These are phyloP conservation scores for Spilogale gracilis DNA, from an alignment of 2,113 vertebrate genomes.

Conservation along the genomic window DNA sequence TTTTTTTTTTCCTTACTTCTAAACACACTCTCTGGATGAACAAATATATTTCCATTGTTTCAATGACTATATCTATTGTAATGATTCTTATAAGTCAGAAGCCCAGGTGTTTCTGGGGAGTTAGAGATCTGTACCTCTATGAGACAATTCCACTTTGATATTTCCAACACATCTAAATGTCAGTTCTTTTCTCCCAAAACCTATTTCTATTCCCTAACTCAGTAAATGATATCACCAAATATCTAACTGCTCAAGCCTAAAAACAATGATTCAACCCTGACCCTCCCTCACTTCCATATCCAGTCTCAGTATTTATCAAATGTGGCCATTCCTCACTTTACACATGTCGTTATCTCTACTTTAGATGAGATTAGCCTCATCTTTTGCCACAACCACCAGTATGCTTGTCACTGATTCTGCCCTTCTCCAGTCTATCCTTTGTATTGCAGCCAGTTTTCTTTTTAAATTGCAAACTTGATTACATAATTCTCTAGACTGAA, in stretches of 20 bases:
- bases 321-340: neutral
- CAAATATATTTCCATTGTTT: neutral
- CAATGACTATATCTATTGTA: neutral
- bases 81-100: neutral
- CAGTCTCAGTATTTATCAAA: slow-evolving; percentile 3
- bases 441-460: neutral
- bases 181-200: neutral
- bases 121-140: neutral
- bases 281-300: neutral
- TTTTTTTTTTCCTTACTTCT: neutral
- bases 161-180: slow-evolving; percentile 27
- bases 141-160: slow-evolving; percentile 26
- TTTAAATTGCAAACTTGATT: slow-evolving; percentile 30
- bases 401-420: neutral
- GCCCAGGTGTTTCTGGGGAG: neutral
- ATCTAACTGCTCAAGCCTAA: slow-evolving; percentile 10
- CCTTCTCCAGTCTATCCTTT: neutral
- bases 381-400: neutral
- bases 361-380: neutral
- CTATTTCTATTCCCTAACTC: slow-evolving; percentile 14
- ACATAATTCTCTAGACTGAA: slow-evolving; percentile 47
- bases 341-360: neutral
- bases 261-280: neutral
- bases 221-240: slow-evolving; percentile 26
- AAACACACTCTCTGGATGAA: neutral